phyloP scores from a whole-genome alignment of 2,113 vertebrate species.

The Microtus ochrogaster region DNA sequence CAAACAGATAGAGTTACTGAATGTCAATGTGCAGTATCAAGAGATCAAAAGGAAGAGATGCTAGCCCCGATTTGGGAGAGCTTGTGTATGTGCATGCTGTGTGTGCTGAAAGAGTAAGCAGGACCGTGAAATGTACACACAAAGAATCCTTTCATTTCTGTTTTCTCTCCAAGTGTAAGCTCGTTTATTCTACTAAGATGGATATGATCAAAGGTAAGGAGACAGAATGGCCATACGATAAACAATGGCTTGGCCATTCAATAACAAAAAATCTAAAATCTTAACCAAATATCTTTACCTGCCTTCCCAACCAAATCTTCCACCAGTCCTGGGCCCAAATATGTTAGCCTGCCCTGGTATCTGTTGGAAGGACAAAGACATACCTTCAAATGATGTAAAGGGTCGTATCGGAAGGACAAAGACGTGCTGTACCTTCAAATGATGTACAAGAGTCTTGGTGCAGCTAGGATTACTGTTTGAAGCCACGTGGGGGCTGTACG shows the following conservation, averaged over 20 bases:
- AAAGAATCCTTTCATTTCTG: neutral
- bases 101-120: neutral
- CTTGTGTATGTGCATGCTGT: neutral
- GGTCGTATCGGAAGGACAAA: neutral
- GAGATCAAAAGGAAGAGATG: slow-evolving; percentile 21
- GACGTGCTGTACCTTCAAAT: neutral
- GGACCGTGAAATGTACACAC: neutral
- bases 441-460: neutral
- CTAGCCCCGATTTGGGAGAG: too few relatives aligned
- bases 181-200: neutral
- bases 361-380: neutral
- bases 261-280: slow-evolving; percentile 28
- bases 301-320: neutral
- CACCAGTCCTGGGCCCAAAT: neutral
- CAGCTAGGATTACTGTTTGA: neutral
- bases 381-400: neutral
- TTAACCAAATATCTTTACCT: neutral
- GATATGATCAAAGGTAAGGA: neutral
- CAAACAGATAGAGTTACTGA: slow-evolving; percentile 13
- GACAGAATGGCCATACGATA: neutral
- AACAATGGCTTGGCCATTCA: neutral
- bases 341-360: neutral
- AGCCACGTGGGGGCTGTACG: neutral
- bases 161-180: neutral
- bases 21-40: neutral